Conservation (phyloP, 30 jellyfish, hydroid and myxozoan species). For the Cassiopea xamachana region DNA sequence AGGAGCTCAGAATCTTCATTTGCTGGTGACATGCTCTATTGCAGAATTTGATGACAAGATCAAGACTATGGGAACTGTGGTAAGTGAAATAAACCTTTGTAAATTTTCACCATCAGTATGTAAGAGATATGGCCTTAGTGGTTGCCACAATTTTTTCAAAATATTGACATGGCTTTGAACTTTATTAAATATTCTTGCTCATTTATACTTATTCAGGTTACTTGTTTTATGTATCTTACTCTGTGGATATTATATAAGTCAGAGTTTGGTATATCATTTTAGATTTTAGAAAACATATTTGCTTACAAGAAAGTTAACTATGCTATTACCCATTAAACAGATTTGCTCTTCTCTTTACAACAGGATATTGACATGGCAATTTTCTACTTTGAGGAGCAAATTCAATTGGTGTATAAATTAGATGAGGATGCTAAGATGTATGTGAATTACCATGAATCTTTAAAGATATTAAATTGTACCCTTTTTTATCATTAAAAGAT, state of each 20-base stretch:
- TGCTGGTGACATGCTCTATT: background rate
- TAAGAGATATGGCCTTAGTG: no score
- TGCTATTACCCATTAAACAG: background rate
- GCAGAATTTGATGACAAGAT: constrained; percentile 10
- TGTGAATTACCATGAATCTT: background rate
- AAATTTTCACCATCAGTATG: no score
- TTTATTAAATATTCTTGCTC: no score
- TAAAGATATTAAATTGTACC: background rate
- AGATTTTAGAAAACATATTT: no score
- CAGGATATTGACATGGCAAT: constrained; percentile 35
- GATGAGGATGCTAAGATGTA: background rate
- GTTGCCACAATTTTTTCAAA: no score
- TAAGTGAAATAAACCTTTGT: background rate
- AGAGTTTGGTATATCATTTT: no score
- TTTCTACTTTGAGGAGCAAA: constrained; percentile 20
- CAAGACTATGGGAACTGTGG: background rate
- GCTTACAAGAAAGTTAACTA: no score
- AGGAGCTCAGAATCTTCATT: background rate
- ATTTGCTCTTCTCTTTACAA: background rate
- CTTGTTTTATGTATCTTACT: no score
- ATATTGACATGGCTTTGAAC: no score
- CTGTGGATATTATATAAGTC: no score
- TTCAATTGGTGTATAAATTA: background rate
- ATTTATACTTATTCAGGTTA: no score
- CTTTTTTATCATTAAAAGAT: no score